phyloP scores from a whole-genome alignment of 2,113 vertebrate genomes.

The Vimba vimba region DNA sequence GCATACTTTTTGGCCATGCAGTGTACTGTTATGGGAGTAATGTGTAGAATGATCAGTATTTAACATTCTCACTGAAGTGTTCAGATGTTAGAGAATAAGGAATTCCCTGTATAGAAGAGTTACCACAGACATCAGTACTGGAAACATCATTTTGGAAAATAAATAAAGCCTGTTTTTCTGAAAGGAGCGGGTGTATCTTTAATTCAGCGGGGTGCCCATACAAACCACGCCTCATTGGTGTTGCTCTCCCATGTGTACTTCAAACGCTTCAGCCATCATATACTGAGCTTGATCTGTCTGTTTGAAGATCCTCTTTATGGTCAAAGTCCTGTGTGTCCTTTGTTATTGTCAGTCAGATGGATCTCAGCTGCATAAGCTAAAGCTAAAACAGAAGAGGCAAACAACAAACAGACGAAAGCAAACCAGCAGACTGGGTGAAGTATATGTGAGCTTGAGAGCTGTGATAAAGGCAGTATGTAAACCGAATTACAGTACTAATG shows the following conservation, averaged over 20 bases:
- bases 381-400: constrained; percentile 5
- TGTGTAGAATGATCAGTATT: not conserved
- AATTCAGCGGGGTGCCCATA: not conserved
- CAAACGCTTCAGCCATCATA: constrained; percentile 20
- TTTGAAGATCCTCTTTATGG: constrained; percentile 38
- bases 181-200: not conserved
- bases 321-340: constrained; percentile 25
- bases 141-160: not conserved
- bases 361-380: constrained; percentile 26
- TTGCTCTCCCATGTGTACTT: constrained; percentile 29
- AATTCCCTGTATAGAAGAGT: not conserved
- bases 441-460: not conserved
- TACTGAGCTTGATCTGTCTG: constrained; percentile 30
- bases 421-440: not conserved
- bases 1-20: not conserved
- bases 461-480: not conserved
- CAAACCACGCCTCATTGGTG: not conserved
- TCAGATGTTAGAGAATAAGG: not conserved
- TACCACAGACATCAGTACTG: not conserved
- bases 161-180: constrained; percentile 13
- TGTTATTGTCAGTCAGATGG: constrained; percentile 31
- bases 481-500: not conserved
- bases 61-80: not conserved
- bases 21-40: not conserved
- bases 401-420: constrained; percentile 7